Conservation (phyloP, 2,888 invertebrate genomes). For the Dichetophora obliterata region DNA sequence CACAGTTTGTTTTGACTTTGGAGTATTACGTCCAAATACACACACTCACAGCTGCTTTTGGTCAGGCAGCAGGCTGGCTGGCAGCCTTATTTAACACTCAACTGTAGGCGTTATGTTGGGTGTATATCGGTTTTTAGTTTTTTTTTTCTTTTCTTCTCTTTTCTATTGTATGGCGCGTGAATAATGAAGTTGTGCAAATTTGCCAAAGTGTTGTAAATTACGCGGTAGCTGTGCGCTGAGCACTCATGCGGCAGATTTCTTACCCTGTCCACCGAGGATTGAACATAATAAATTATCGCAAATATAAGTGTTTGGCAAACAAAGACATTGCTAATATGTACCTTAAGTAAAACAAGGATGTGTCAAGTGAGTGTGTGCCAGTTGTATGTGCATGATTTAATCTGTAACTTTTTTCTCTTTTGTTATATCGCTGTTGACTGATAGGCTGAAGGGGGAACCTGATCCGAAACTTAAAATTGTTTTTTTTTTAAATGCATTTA, state of each 20-base stretch:
- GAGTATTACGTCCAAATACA: neutral
- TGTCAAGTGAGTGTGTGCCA: too few species aligned
- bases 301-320: neutral
- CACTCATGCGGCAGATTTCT: neutral
- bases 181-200: conserved; percentile 44
- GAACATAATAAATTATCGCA: neutral
- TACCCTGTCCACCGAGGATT: neutral
- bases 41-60: neutral
- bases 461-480: too few species aligned
- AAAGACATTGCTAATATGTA: neutral
- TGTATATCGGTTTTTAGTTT: neutral
- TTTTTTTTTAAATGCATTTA: too few species aligned
- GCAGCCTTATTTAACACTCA: neutral
- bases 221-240: neutral
- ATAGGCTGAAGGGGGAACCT: too few species aligned
- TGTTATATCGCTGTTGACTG: too few species aligned
- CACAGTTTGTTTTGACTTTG: neutral
- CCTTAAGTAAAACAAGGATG: too few species aligned
- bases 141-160: neutral
- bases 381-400: too few species aligned
- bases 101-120: neutral
- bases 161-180: conserved; percentile 32
- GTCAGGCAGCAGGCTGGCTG: neutral
- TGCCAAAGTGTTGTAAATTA: conserved; percentile 42
- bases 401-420: too few species aligned